Base-by-base conservation (phyloP, 2,888 invertebrate species). In the Drosophila atroscutellata region DNA sequence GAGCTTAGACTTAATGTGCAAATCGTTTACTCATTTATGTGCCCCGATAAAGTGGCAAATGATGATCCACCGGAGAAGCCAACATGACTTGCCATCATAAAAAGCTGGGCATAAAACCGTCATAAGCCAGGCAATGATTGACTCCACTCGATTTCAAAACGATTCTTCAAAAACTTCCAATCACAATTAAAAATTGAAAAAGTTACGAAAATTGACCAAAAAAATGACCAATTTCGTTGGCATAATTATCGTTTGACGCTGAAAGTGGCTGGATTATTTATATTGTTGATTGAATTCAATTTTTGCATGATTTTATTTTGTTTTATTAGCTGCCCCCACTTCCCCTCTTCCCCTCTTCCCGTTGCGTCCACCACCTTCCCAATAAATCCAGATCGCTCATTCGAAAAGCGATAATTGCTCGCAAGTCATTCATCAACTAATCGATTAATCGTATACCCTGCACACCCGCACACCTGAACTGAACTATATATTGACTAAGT, bases 401-500 rank as follows among this genome's bases (percentile, higher is more conserved):
- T 73, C 68, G 58, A 55, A 47, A 47, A 61, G 68, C 74, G 72
- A 72, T 82, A 84, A 81, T 75, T 84, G 75, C 49, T 28, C 72
- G 60, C 55, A 65, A 78, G 68, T 83, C 81, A 74, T 64, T 76
- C 60, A 64, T 65, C 75, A 77, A 64, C 71, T 56, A 85, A 86
- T 85, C 86, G 75, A 88, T 85, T 83, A 75, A 83, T 55, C 37
- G 13, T 8, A 54, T 76, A 52, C 65, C 65, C 65, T 54, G 55
- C 18, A 36, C 18, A 5, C 18, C 15, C 6, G 20, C 9, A 9
- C 32, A 32, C 11, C 32, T 32, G 0, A 9, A 1, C 1, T 1
- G n/a, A 30, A 5, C 6, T 3, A n/a, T 1, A 20, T 30, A n/a
- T n/a, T 7, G 7, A 3, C 1, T 13, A 2, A 7, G 30, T 3